phyloP scores from a whole-genome alignment of 2,113 vertebrate genomes.

The Uropsilus gracilis region DNA sequence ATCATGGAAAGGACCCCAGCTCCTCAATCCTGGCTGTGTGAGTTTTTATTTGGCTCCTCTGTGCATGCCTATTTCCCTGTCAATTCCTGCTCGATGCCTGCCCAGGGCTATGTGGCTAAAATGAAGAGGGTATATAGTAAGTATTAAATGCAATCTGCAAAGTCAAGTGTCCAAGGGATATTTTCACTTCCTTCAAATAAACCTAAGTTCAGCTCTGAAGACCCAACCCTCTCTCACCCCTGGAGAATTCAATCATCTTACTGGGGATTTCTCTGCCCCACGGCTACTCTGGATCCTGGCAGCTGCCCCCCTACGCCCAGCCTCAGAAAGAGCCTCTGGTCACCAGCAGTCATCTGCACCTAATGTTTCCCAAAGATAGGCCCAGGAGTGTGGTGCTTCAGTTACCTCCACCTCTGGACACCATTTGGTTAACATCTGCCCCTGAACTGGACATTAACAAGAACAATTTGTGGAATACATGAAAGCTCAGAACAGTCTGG shows the following conservation, averaged over 20 bases:
- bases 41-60: background rate
- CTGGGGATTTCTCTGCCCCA: background rate
- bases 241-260: background rate
- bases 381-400: fast-evolving
- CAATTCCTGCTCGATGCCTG: background rate
- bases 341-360: background rate
- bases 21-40: background rate
- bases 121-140: background rate
- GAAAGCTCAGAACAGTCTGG: background rate
- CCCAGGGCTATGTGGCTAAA: background rate
- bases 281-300: background rate
- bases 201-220: background rate
- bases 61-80: background rate
- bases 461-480: background rate
- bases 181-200: background rate
- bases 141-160: background rate
- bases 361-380: background rate
- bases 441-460: background rate
- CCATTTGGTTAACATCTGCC: background rate
- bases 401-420: background rate
- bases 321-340: background rate
- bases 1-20: background rate
- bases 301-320: background rate
- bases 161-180: background rate
- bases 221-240: too few relatives aligned